Evolutionary conservation across 2,888 invertebrate genomes (phyloP), one percentile per base, ranked within the genome.

Genomic region (Octodonta nipae): DNA sequence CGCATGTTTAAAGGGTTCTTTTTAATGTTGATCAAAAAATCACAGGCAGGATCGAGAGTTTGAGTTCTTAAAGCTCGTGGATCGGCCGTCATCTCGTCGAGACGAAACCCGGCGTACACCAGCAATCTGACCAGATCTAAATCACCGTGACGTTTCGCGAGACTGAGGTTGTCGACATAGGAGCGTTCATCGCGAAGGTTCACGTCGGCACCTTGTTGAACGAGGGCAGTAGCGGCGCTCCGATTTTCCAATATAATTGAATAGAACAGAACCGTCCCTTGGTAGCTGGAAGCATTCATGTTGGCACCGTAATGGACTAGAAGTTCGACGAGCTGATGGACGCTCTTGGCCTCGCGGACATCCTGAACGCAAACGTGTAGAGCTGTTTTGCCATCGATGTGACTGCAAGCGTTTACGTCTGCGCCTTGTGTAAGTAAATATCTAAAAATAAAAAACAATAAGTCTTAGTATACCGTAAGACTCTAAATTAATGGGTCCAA

Each of bases 301-400:
- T 60, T 52, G 2, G 56, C 59, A 17, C 54, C 52, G 36, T 54
- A 45, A 3, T 42, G 38, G 5, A 58, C 44, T 17, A 61, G 55
- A 26, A 63, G 56, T 26, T 63, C 58, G 20, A 76, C 58, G 41
- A 75, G 58, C 36, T 63, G 58, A 44, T 70, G 64, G 45, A 74
- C 71, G 22, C 61, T 60, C n/a, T 61, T 55, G 2, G 62, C 51
- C 20, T 61, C 63, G n/a, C 62, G 56, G 24, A 71, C 63, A 41
- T 64, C 66, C 49, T 74, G 71, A 2, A 75, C 71, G 26, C 74
- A 74, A 34, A 73, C 63, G 45, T 77, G 77, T n/a, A 78, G 56
- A 1, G 71, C 70, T 8, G 60, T 56, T 47, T 56, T 63, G 10
- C 64, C 62, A 37, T 57, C 55, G 24, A 59, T 52, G 34, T 52